Evolutionary conservation across 2,888 invertebrate genomes (phyloP), one percentile per base, ranked within the genome.

Genomic region (Eupsilia transversa): DNA sequence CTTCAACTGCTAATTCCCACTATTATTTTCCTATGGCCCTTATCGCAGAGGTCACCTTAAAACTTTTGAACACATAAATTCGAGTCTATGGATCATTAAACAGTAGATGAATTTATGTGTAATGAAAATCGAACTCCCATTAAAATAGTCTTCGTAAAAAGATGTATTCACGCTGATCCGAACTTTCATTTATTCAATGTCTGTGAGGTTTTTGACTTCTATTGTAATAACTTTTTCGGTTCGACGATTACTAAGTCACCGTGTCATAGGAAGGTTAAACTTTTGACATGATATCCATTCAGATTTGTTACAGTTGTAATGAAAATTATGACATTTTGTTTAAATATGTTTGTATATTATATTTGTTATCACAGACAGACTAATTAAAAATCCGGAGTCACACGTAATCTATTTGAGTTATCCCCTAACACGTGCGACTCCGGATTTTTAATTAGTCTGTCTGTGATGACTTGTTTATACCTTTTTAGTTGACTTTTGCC

Each of bases 21-120:
- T 66, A 66, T 68, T 81, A 71, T 66, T 74, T 66, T 77, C 66
- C 60, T 49, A 82, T 75, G 75, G 79, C 61, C 75, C 57, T 56
- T 69, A 74, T 54, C 64, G 59, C 23, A 61, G 56, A 69, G 79
- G 79, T 70, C 72, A 83, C 76, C 46, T 67, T 64, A 33, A 82
- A 83, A 82, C 69, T 83, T 82, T 72, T 59, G 43, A 76, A 72
- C 69, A 76, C 63, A 77, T 77, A 79, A 76, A 82, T 79, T 82
- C 20, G 60, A 41, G 72, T 64, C 10, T 70, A 80, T 60, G 82
- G 80, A 52, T 80, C 82, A 83, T 82, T 82, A 67, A 69, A 30
- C 80, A 63, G 43, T 60, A 74, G 83, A 82, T 63, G 63, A 83
- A 83, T 83, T 82, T 75, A 75, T 72, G 49, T 82, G 41, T 63